phyloP scores from a whole-genome alignment of 1,140 invertebrate genomes.

The Bombus pascuorum region DNA sequence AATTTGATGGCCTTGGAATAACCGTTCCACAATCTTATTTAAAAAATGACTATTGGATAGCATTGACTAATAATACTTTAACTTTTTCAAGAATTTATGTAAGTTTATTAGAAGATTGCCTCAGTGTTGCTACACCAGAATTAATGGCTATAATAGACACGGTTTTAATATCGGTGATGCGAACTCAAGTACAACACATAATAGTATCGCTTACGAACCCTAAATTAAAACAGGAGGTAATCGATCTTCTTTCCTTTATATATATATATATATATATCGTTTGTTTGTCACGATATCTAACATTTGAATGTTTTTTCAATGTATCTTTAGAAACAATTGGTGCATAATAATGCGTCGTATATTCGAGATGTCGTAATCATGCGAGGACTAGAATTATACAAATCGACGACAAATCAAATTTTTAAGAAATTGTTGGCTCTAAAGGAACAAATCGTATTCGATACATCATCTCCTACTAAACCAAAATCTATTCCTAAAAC shows the following conservation, averaged over 20 bases:
- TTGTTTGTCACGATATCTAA: not conserved
- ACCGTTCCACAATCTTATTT: constrained; percentile 71
- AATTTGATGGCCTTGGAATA: constrained; percentile 82
- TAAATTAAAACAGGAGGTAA: constrained; percentile 85
- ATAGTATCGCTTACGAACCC: constrained; percentile 84
- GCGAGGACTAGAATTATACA: constrained; percentile 76
- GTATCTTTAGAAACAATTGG: constrained; percentile 73
- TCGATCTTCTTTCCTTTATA: not conserved
- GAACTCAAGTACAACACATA: constrained; percentile 86
- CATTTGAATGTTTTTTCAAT: constrained; percentile 16
- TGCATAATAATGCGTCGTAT: constrained; percentile 77
- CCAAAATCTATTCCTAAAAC: constrained; percentile 75
- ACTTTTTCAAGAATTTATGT: constrained; percentile 88
- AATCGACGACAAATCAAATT: constrained; percentile 74
- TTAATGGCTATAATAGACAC: constrained; percentile 85
- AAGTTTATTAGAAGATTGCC: constrained; percentile 86
- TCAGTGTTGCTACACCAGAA: constrained; percentile 86
- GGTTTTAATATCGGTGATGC: constrained; percentile 86
- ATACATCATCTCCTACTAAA: constrained; percentile 64
- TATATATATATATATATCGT: not conserved
- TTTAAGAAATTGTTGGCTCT: constrained; percentile 74
- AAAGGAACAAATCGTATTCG: constrained; percentile 75
- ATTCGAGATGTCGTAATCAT: constrained; percentile 75
- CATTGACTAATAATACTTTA: constrained; percentile 87
- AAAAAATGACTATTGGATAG: constrained; percentile 86